phyloP scores from a whole-genome alignment of 2,888 invertebrate species.

The Cataglyphis cursor region DNA sequence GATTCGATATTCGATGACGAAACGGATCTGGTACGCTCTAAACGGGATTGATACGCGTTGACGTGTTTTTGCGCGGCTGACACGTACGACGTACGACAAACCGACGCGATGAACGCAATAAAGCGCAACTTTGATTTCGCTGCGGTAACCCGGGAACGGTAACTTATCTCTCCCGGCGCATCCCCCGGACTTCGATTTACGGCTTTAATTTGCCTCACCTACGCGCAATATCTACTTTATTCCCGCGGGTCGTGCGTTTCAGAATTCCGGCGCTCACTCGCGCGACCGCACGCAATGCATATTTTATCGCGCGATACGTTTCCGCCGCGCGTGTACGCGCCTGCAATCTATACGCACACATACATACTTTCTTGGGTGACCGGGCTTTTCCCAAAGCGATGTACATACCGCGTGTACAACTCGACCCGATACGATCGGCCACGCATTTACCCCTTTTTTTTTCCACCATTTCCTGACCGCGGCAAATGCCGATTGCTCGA shows the following conservation, averaged over 20 bases:
- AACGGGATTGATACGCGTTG: constrained; percentile 51
- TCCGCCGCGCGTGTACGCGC: constrained; percentile 31
- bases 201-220: constrained; percentile 68
- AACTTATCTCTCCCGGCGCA: constrained; percentile 52
- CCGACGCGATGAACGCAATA: constrained; percentile 31
- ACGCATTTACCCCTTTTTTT: neutral
- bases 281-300: constrained; percentile 67
- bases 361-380: constrained; percentile 25
- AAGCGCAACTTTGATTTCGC: constrained; percentile 41
- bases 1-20: constrained; percentile 52
- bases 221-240: constrained; percentile 61
- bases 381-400: constrained; percentile 40
- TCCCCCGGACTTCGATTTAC: constrained; percentile 68
- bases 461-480: constrained; percentile 37
- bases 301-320: constrained; percentile 64
- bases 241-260: constrained; percentile 58
- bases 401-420: constrained; percentile 3
- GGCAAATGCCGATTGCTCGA: constrained; percentile 38
- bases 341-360: neutral
- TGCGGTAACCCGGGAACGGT: constrained; percentile 30
- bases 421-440: constrained; percentile 21
- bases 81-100: constrained; percentile 5
- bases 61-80: constrained; percentile 36
- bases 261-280: constrained; percentile 48
- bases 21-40: constrained; percentile 32